Conservation (phyloP, 2,797 vertebrate species). For the Hafferia zeledoni region DNA sequence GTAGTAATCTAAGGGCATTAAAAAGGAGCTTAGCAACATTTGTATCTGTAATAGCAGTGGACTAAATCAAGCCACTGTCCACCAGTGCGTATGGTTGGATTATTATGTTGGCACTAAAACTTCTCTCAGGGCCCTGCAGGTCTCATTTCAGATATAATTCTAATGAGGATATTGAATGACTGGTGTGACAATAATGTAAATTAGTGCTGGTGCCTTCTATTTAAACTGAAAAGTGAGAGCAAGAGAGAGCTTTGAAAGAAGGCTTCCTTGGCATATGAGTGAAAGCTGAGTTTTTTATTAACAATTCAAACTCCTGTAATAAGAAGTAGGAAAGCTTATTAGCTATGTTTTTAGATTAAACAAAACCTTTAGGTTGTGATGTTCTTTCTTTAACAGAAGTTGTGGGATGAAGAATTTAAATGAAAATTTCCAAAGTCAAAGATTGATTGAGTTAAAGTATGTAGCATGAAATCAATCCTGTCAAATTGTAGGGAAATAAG, state of each 20-base stretch:
- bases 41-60: conserved; percentile 3
- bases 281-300: conserved; percentile 59
- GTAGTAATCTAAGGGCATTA: background rate
- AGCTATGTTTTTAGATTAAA: conserved; percentile 58
- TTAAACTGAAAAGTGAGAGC: conserved; percentile 38
- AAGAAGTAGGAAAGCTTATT: conserved; percentile 36
- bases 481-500: conserved; percentile 68
- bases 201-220: conserved; percentile 39
- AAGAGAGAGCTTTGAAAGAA: conserved; percentile 42
- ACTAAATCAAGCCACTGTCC: background rate
- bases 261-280: conserved; percentile 54
- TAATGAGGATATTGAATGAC: conserved; percentile 52
- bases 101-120: conserved; percentile 14
- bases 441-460: conserved; percentile 67
- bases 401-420: conserved; percentile 58
- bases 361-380: conserved; percentile 60
- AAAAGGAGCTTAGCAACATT: background rate
- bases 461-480: conserved; percentile 61
- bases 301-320: conserved; percentile 37
- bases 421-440: conserved; percentile 52
- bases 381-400: conserved; percentile 54
- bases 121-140: conserved; percentile 14
- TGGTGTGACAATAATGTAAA: conserved; percentile 60
- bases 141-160: conserved; percentile 47
- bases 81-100: conserved; percentile 22